phyloP scores from a whole-genome alignment of 2,113 vertebrate species.

The Ceratotherium simum region DNA sequence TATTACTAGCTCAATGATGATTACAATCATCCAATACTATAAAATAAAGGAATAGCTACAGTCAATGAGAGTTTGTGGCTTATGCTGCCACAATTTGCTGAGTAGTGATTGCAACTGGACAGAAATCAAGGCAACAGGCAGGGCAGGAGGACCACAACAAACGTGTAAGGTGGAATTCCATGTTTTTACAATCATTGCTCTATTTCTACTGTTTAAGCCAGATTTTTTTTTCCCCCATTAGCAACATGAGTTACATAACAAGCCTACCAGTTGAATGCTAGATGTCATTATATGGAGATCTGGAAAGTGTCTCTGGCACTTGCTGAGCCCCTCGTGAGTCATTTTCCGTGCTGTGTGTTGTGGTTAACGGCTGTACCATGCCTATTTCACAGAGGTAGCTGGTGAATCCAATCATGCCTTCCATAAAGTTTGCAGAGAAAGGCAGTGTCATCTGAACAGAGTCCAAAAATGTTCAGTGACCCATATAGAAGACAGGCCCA shows the following conservation, averaged over 20 bases:
- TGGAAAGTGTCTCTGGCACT: background rate
- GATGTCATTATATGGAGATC: background rate
- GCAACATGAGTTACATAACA: background rate
- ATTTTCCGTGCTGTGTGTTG: background rate
- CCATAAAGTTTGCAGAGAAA: background rate
- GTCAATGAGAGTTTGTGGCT: background rate
- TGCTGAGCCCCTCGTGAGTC: fast-evolving
- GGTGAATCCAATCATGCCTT: background rate
- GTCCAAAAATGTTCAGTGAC: background rate
- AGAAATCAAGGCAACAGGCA: background rate
- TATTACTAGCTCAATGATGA: background rate
- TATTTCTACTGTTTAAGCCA: background rate
- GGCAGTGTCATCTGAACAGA: background rate
- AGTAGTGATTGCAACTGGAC: background rate
- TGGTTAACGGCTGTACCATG: background rate
- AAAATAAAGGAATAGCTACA: background rate
- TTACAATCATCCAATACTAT: background rate
- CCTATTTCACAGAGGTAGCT: background rate
- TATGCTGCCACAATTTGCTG: background rate
- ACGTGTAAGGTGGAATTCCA: background rate
- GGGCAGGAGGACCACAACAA: background rate
- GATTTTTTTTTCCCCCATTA: background rate
- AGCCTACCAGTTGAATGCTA: background rate
- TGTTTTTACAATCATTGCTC: background rate
- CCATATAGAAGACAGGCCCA: background rate